Percentiles rank a stretch among this genome's conserved stretches.
These are phyloP conservation scores for Otus sunia DNA, from an alignment of 2,113 vertebrate genomes.

Conservation along the genomic window DNA sequence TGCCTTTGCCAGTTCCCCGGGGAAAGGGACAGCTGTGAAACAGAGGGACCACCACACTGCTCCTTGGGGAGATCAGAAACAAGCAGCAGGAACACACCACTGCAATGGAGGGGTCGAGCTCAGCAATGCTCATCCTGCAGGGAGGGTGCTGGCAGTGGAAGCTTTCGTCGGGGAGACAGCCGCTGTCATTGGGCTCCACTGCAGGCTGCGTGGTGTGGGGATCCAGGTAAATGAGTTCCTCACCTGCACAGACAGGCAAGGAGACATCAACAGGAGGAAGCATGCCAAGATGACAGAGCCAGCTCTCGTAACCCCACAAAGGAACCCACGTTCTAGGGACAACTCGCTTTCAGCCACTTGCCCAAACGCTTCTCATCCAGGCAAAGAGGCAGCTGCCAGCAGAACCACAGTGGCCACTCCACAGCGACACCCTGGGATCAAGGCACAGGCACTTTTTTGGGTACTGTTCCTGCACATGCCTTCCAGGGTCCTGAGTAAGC, in stretches of 20 bases:
- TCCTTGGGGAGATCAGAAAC: rapidly evolving
- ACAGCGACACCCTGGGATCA: neutral
- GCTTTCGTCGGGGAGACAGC: constrained; percentile 84
- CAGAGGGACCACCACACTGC: neutral
- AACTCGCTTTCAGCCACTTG: neutral
- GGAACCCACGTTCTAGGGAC: neutral
- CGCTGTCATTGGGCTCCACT: constrained; percentile 79
- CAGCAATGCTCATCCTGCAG: constrained; percentile 93
- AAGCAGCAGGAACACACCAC: constrained; percentile 77
- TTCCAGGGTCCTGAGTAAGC: neutral
- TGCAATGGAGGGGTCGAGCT: constrained; percentile 96
- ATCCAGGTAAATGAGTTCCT: constrained; percentile 95
- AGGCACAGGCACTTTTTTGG: neutral
- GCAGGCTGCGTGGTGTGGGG: constrained; percentile 94
- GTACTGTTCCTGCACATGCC: neutral
- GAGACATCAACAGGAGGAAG: neutral
- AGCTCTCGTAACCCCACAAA: neutral
- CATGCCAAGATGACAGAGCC: neutral
- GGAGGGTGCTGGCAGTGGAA: constrained; percentile 98
- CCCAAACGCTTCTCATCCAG: neutral
- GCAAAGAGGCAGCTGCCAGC: neutral
- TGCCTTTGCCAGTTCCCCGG: neutral
- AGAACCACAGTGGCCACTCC: neutral
- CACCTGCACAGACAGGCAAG: constrained; percentile 71
- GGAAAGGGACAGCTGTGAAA: neutral